Evolutionary conservation across 2,888 invertebrate species (phyloP), one percentile per base, ranked within the genome.

Genomic region (Globia sparganii): DNA sequence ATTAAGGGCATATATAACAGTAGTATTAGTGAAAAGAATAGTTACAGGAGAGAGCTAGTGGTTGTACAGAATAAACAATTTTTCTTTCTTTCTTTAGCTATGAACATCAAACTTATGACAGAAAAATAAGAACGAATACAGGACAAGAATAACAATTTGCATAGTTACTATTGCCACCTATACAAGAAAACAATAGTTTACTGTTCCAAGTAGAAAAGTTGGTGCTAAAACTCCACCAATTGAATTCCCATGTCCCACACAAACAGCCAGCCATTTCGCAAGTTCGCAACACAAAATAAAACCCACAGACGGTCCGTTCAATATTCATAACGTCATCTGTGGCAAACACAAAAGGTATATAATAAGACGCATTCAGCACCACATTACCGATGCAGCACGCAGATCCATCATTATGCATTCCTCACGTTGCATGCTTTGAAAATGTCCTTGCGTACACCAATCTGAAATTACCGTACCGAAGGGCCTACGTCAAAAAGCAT

Each of bases 351-450:
- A 91, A 91, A 90, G 87, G 86, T 87, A 87, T 87, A 90, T 90
- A 91, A 92, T 91, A 91, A 90, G 90, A 88, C 85, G 84, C 88
- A 83, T 83, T 85, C 86, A 82, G 69, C 70, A 80, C 72, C 72
- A 74, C 88, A 94, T 94, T 94, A 93, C 90, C 87, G 86, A 94
- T 94, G 94, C 94, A 91, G 87, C 87, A 88, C 88, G 90, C 92
- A 91, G 91, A 92, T 92, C 90, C 91, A 91, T 92, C 92, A 93
- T 93, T 94, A 93, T 93, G 92, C 91, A 93, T 91, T 90, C 91
- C 88, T 88, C 84, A 84, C 82, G 84, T 85, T 88, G 89, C 86
- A 90, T 87, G 91, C 91, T 92, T 91, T 90, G 87, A 90, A 91
- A 92, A 92, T 93, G 93, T 93, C 93, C 93, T 93, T 92, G 91